Evolutionary conservation across 2,888 invertebrate genomes (phyloP).

Genomic region (Harpalus rufipes): DNA sequence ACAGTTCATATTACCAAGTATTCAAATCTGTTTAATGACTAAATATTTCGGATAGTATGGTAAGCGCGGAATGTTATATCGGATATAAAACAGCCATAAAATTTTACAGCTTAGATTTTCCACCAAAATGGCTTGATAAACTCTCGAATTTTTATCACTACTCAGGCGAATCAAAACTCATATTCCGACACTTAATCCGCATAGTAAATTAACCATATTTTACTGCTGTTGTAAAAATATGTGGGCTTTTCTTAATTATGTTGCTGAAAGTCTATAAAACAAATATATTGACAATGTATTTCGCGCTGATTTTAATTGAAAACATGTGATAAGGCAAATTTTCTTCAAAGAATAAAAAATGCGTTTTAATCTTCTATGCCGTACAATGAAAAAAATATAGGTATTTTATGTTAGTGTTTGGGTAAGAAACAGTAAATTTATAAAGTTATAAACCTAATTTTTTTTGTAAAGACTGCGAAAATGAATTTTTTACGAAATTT

Average conservation of each 20-base stretch:
- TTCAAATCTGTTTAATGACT: conserved; percentile 29
- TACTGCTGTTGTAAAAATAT: background rate
- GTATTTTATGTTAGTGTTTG: background rate
- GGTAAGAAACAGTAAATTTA: background rate
- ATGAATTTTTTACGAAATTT: background rate
- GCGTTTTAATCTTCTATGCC: too few species aligned
- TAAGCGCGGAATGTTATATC: background rate
- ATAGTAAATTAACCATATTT: background rate
- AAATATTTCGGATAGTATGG: conserved; percentile 46
- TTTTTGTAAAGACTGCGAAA: background rate
- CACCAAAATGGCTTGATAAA: conserved; percentile 26
- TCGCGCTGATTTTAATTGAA: background rate
- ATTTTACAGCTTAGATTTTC: conserved; percentile 11
- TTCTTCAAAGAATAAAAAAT: too few species aligned
- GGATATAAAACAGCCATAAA: conserved; percentile 12
- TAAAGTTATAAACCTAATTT: background rate
- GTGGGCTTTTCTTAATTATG: background rate
- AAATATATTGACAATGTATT: background rate
- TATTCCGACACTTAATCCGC: conserved; percentile 25
- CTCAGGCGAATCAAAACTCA: conserved; percentile 10
- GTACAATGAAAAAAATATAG: background rate
- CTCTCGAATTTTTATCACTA: conserved; percentile 25
- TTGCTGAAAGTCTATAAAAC: background rate
- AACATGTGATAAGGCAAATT: too few species aligned
- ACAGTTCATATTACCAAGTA: conserved; percentile 40